phyloP scores from a whole-genome alignment of 2,888 invertebrate species.

The Pristionchus japonicus region DNA sequence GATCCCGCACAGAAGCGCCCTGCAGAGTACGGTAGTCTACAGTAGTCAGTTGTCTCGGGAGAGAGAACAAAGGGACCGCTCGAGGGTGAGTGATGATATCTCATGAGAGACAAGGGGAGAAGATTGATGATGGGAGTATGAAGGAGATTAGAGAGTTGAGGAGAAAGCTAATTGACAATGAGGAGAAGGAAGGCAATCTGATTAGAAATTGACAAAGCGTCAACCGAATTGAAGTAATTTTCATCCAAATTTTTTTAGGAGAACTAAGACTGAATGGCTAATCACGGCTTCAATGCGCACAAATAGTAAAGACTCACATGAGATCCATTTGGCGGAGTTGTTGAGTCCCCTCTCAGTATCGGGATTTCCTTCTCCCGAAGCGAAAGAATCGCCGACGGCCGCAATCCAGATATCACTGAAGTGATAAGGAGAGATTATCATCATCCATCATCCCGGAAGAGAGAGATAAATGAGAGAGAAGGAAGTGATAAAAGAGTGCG shows the following conservation, averaged over 20 bases:
- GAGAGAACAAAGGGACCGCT: neutral
- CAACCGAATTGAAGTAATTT: no score
- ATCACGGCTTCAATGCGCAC: neutral
- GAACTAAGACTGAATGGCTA: no score
- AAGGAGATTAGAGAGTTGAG: neutral
- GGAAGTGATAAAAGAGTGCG: neutral
- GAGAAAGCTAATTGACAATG: neutral
- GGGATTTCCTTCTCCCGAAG: conserved; percentile 73
- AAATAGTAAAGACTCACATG: neutral
- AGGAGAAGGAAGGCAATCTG: no score
- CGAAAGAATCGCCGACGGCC: conserved; percentile 71
- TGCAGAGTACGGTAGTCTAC: conserved; percentile 3
- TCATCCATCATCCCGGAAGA: neutral
- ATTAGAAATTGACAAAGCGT: no score
- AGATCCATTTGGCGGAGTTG: conserved; percentile 58
- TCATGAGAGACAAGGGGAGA: conserved; percentile 20
- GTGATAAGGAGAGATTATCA: conserved; percentile 6
- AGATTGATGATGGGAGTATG: neutral
- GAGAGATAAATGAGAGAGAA: neutral
- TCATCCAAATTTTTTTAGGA: no score
- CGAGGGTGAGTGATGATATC: conserved; percentile 25
- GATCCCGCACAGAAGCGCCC: neutral
- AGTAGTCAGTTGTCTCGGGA: neutral
- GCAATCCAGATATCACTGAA: conserved; percentile 63
- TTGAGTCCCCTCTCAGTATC: conserved; percentile 50